Evolutionary conservation across 2,888 invertebrate species (phyloP).

Genomic region (Aspidiotus rigidus): DNA sequence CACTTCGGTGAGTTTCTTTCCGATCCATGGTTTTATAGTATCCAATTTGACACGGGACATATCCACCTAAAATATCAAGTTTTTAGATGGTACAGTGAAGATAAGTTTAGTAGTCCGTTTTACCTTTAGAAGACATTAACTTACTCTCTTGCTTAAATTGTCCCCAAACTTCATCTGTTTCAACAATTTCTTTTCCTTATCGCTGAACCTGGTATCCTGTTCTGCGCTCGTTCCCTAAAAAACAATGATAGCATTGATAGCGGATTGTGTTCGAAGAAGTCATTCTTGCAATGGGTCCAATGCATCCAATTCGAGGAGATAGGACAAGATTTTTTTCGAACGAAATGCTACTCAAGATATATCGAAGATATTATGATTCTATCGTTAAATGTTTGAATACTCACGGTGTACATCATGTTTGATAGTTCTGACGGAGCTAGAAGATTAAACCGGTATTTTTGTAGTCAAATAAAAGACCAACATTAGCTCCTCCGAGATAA

Average conservation of each 20-base stretch:
- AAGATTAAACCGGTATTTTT: neutral
- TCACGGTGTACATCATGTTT: neutral
- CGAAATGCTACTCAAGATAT: neutral
- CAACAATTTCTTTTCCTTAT: constrained; percentile 97
- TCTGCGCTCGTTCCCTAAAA: constrained; percentile 92
- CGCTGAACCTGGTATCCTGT: constrained; percentile 98
- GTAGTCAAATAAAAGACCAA: neutral
- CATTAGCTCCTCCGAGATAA: neutral
- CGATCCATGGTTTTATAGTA: constrained; percentile 98
- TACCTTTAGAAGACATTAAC: constrained; percentile 16
- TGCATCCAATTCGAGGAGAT: neutral
- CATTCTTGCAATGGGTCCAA: too few species aligned
- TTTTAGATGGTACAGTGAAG: neutral
- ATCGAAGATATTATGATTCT: neutral
- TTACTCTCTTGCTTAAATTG: constrained; percentile 80
- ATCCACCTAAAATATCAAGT: constrained; percentile 61
- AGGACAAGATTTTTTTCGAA: neutral
- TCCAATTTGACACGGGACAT: constrained; percentile 97
- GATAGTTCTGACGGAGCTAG: neutral
- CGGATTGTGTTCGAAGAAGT: too few species aligned
- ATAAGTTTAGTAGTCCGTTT: neutral
- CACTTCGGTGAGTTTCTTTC: constrained; percentile 89
- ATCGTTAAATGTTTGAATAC: neutral
- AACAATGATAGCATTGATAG: too few species aligned
- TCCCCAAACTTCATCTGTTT: constrained; percentile 97